These are phyloP conservation scores for Eptesicus fuscus DNA, from an alignment of 2,113 vertebrate species.

Conservation along the genomic window DNA sequence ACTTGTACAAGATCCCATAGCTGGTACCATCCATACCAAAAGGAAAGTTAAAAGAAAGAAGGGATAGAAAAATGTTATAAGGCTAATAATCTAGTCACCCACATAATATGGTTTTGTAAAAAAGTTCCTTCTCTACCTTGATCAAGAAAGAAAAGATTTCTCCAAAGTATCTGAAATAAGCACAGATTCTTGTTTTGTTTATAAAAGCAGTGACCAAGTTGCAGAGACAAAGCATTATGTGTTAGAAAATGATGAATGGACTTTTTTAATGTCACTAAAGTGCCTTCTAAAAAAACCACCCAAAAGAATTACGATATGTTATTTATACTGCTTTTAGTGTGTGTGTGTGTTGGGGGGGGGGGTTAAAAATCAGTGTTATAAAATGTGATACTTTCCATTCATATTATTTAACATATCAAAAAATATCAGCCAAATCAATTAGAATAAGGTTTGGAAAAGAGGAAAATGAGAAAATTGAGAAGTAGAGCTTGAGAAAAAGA, in stretches of 20 bases:
- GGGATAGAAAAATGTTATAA: neutral
- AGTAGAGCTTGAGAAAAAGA: neutral
- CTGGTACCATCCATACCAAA: neutral
- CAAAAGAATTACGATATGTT: neutral
- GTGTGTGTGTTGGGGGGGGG: neutral
- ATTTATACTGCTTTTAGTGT: neutral
- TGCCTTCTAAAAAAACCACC: neutral
- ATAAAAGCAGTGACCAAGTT: neutral
- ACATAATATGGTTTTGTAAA: neutral
- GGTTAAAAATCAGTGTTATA: neutral
- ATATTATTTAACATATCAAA: neutral
- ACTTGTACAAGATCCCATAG: neutral
- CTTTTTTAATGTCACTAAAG: conserved; percentile 3
- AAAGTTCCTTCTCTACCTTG: neutral
- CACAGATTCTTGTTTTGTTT: neutral
- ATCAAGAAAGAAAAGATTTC: neutral
- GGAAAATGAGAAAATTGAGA: neutral
- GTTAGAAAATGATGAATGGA: neutral
- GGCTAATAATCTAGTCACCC: neutral
- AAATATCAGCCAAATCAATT: neutral
- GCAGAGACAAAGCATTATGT: neutral
- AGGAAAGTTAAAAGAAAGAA: neutral
- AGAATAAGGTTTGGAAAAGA: neutral
- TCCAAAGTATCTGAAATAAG: neutral
- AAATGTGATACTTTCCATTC: conserved; percentile 10